Conservation (phyloP, 1,140 invertebrate genomes). For the Apolygus lucorum region DNA sequence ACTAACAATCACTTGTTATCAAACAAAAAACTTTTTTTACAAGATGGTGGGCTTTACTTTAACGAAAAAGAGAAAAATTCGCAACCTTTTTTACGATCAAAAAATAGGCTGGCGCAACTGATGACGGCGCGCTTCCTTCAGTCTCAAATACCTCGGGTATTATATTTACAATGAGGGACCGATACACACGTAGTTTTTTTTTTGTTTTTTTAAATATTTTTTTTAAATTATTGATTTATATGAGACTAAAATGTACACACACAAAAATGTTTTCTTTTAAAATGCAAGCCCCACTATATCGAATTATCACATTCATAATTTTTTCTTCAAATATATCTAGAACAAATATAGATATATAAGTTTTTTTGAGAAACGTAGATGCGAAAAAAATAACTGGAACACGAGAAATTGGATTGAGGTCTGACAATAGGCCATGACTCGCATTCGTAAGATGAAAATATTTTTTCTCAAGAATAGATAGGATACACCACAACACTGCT, state of each 20-base stretch:
- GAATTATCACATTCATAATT: constrained; percentile 35
- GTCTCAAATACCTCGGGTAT: constrained; percentile 33
- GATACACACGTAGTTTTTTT: constrained; percentile 24
- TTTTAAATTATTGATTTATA: constrained; percentile 27
- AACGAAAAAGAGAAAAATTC: constrained; percentile 19
- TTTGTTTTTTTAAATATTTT: constrained; percentile 27
- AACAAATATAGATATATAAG: too few species aligned
- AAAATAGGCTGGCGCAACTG: constrained; percentile 17
- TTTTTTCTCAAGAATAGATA: constrained; percentile 1
- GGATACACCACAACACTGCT: constrained; percentile 22
- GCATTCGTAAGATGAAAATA: not conserved
- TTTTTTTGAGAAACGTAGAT: not conserved
- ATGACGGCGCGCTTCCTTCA: constrained; percentile 34
- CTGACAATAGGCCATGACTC: constrained; percentile 21
- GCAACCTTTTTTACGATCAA: not conserved
- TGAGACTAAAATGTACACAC: constrained; percentile 32
- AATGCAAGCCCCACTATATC: constrained; percentile 34
- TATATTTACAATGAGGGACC: constrained; percentile 27
- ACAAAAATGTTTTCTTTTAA: constrained; percentile 26
- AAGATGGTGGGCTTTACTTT: not conserved
- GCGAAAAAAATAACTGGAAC: not conserved
- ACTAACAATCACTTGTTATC: not conserved
- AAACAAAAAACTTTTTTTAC: not conserved
- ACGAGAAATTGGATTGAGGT: not conserved
- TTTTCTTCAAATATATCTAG: too few species aligned